Percentiles rank a stretch among this genome's conserved stretches.
Conservation (phyloP, 2,888 invertebrate species). For the Margaritifera margaritifera region DNA sequence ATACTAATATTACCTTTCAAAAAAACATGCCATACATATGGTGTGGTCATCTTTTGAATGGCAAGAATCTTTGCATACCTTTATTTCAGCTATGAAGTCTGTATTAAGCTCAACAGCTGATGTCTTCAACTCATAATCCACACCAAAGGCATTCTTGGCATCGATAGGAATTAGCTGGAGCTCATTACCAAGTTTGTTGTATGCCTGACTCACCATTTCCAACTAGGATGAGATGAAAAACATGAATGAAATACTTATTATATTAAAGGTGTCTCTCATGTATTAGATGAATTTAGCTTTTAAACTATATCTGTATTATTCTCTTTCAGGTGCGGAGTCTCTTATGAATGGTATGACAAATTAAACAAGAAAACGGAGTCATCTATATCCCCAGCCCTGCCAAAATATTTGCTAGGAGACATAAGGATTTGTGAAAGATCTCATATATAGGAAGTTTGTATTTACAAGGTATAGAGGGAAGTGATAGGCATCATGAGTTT, state of each 20-base stretch:
- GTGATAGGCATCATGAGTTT: no score
- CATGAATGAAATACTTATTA: not conserved
- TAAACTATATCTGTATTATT: no score
- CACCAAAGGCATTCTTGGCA: constrained; percentile 61
- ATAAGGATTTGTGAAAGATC: no score
- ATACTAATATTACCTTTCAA: not conserved
- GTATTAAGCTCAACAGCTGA: constrained; percentile 27
- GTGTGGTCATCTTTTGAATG: not conserved
- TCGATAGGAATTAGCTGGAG: constrained; percentile 61
- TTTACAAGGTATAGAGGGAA: no score
- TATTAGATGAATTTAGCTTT: no score
- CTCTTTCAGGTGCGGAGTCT: no score
- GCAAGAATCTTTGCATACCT: constrained; percentile 33
- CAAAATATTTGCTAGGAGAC: no score
- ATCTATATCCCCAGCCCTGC: no score
- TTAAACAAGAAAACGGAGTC: no score
- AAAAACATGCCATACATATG: not conserved
- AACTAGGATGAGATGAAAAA: constrained; percentile 32
- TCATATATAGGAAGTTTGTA: no score
- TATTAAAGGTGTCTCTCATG: no score
- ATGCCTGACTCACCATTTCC: constrained; percentile 47
- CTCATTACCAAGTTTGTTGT: constrained; percentile 56
- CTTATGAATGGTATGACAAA: no score
- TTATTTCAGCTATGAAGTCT: constrained; percentile 41
- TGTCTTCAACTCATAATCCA: constrained; percentile 60